These are phyloP conservation scores for Neodiprion fabricii DNA, from an alignment of 1,140 invertebrate genomes.

Conservation along the genomic window DNA sequence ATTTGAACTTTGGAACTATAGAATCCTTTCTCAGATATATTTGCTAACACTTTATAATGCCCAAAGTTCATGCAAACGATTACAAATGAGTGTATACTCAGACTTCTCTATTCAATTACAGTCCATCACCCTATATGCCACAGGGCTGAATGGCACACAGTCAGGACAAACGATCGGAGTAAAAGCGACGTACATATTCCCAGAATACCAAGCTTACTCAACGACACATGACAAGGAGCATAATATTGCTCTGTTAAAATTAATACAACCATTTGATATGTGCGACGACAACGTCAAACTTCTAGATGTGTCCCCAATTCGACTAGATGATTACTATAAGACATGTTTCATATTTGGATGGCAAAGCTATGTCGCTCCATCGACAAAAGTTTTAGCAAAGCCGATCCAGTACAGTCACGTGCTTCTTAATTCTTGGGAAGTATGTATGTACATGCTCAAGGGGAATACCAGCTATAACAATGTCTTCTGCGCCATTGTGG, in stretches of 20 bases:
- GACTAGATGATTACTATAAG: slow-evolving; percentile 31
- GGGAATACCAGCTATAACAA: slow-evolving; percentile 31
- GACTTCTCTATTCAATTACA: slow-evolving; percentile 12
- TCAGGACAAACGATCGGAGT: slow-evolving; percentile 29
- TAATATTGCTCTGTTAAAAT: slow-evolving; percentile 38
- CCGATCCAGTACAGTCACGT: slow-evolving; percentile 34
- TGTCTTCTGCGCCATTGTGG: slow-evolving; percentile 38
- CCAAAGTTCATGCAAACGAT: too few species aligned
- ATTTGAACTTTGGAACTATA: too few species aligned
- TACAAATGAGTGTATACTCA: background rate
- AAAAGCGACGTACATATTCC: slow-evolving; percentile 39
- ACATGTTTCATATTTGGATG: slow-evolving; percentile 39
- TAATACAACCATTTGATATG: slow-evolving; percentile 32
- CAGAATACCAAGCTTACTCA: slow-evolving; percentile 32
- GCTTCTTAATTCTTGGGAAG: slow-evolving; percentile 32
- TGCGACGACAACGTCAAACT: slow-evolving; percentile 23
- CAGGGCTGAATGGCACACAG: slow-evolving; percentile 31
- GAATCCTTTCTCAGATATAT: too few species aligned
- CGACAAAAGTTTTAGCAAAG: slow-evolving; percentile 31
- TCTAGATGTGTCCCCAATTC: slow-evolving; percentile 25
- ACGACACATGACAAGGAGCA: slow-evolving; percentile 28
- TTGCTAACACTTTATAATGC: too few species aligned
- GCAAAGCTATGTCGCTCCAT: slow-evolving; percentile 30
- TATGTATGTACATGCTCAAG: slow-evolving; percentile 32
- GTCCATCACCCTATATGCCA: slow-evolving; percentile 35